Percentiles rank a stretch among this genome's conserved stretches.
Conservation (phyloP, 2,888 invertebrate genomes). For the Drosophila imparisetae region DNA sequence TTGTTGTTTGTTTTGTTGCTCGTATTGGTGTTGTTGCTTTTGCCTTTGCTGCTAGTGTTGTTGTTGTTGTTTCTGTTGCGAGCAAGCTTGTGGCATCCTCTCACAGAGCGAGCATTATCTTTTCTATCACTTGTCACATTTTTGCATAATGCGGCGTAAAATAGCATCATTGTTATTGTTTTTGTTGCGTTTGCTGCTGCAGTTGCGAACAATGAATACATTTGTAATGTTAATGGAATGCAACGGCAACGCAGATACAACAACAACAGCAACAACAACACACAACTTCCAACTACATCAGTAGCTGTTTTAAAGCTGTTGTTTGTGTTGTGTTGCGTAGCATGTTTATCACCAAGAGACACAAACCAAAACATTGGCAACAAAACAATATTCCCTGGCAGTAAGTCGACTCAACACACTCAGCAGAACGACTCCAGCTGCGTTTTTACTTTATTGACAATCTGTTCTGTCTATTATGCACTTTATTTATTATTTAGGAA, state of each 20-base stretch:
- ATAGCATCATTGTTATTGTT: constrained; percentile 58
- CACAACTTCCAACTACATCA: constrained; percentile 39
- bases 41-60: not conserved
- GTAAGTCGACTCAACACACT: constrained; percentile 5
- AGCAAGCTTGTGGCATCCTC: constrained; percentile 28
- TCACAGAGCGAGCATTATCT: constrained; percentile 67
- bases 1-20: constrained; percentile 1
- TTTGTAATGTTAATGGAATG: constrained; percentile 69
- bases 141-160: constrained; percentile 70
- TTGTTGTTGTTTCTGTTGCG: constrained; percentile 21
- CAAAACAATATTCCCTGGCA: constrained; percentile 15
- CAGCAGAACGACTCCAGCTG: not conserved
- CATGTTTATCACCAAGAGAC: constrained; percentile 54
- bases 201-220: constrained; percentile 63
- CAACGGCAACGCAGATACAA: constrained; percentile 39
- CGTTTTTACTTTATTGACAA: constrained; percentile 1
- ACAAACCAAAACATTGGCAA: constrained; percentile 16
- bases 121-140: constrained; percentile 79
- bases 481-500: not conserved
- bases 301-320: constrained; percentile 53
- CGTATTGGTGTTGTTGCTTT: not conserved
- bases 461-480: constrained; percentile 2
- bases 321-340: constrained; percentile 53
- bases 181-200: constrained; percentile 32
- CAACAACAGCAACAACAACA: constrained; percentile 2